Evolutionary conservation across 2,888 invertebrate genomes (phyloP).

Genomic region (Synanthedon myopaeformis): DNA sequence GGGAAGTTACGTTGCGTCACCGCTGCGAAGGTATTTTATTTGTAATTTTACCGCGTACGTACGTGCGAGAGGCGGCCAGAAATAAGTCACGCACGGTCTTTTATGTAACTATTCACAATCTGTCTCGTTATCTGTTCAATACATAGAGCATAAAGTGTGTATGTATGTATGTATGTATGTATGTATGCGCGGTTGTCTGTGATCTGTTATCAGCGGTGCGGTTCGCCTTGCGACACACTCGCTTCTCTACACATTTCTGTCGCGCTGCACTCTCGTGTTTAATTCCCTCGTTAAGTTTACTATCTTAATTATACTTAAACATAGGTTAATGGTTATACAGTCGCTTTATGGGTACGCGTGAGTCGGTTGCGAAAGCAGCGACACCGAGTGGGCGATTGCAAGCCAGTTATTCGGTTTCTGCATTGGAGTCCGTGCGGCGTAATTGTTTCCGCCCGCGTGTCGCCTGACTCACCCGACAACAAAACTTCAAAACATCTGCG

Average conservation of each 20-base stretch:
- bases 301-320: not conserved
- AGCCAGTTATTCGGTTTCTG: not conserved
- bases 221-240: slow-evolving; percentile 37
- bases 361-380: not conserved
- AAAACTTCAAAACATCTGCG: slow-evolving; percentile 26
- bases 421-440: not conserved
- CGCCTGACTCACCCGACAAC: slow-evolving; percentile 4
- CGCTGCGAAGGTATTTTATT: not conserved
- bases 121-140: slow-evolving; percentile 1
- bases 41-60: not conserved
- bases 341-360: not conserved
- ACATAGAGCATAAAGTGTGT: slow-evolving; percentile 1
- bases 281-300: not conserved
- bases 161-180: slow-evolving; percentile 5
- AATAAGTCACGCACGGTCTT: not conserved
- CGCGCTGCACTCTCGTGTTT: not conserved
- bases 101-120: not conserved
- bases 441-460: slow-evolving; percentile 2
- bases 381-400: not conserved
- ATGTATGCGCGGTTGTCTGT: slow-evolving; percentile 13
- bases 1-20: not conserved
- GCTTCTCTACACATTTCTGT: not conserved
- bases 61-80: not conserved
- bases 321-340: not conserved
- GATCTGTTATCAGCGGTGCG: slow-evolving; percentile 39